phyloP scores from a whole-genome alignment of 1,140 invertebrate species.

The Pogonomyrmex californicus region DNA sequence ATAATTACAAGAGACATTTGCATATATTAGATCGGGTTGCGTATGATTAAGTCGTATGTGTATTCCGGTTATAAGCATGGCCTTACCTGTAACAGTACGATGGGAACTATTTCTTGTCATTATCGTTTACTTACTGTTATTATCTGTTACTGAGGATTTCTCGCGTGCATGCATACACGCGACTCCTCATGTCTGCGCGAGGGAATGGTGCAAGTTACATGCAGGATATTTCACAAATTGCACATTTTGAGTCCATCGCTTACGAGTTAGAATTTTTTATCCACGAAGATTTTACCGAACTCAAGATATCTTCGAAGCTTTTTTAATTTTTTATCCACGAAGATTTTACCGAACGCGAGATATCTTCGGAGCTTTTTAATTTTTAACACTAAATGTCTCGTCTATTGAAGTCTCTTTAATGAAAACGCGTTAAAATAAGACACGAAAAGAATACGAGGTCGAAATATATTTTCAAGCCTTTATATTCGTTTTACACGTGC shows the following conservation, averaged over 20 bases:
- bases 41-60: slow-evolving; percentile 30
- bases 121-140: slow-evolving; percentile 28
- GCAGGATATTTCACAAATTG: slow-evolving; percentile 11
- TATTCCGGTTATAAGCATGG: background rate
- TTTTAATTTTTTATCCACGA: background rate
- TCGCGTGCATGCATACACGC: slow-evolving; percentile 33
- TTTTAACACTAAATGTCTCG: background rate
- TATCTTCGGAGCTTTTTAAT: background rate
- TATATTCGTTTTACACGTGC: background rate
- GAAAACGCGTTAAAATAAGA: background rate
- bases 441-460: background rate
- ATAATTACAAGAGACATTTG: slow-evolving; percentile 51
- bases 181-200: background rate
- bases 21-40: slow-evolving; percentile 30
- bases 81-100: background rate
- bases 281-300: background rate
- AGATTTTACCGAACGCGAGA: background rate
- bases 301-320: background rate
- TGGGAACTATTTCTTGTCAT: slow-evolving; percentile 19
- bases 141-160: slow-evolving; percentile 25
- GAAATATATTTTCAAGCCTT: background rate
- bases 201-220: background rate
- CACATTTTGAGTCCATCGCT: background rate
- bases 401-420: background rate
- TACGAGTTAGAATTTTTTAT: background rate